Percentiles rank a stretch among this genome's conserved stretches.
Evolutionary conservation across 2,113 vertebrate genomes (phyloP).

Genomic region (Capreolus pygargus): DNA sequence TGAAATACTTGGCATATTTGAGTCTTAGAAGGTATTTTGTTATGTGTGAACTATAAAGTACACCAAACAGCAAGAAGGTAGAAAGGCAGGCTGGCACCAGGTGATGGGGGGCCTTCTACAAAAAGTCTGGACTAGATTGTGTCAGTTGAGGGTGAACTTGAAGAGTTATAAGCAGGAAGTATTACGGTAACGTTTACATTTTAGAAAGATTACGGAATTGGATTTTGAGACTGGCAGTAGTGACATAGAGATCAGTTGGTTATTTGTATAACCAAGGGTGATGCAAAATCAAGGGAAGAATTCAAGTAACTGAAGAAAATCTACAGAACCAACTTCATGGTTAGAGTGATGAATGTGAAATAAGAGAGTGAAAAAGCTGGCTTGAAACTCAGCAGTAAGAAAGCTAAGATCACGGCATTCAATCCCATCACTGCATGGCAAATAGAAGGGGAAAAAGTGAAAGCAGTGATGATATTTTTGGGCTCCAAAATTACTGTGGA

Average conservation of each 20-base stretch:
- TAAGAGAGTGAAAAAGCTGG: not conserved
- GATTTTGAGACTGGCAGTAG: not conserved
- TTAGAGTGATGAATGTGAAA: not conserved
- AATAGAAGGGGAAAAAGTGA: not conserved
- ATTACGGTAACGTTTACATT: not conserved
- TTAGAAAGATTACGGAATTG: not conserved
- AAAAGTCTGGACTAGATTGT: not conserved
- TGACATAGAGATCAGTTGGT: not conserved
- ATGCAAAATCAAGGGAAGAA: not conserved
- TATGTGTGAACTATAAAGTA: no score
- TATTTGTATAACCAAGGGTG: not conserved
- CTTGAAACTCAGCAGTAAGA: not conserved
- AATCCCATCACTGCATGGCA: not conserved
- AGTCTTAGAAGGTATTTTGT: not conserved
- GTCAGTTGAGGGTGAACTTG: not conserved
- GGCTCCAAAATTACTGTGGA: not conserved
- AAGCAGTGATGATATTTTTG: not conserved
- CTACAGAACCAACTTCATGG: not conserved
- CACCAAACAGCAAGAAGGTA: not conserved
- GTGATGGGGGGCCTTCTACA: not conserved
- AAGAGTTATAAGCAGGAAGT: not conserved
- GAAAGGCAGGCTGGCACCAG: not conserved
- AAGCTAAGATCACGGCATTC: not conserved
- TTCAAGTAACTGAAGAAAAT: not conserved
- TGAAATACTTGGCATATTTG: not conserved